phyloP scores from a whole-genome alignment of 1,140 invertebrate genomes.

The roundworm (Caenorhabditis elegans) region WBcel235 BX284606.5:10650501-10651000 shows the following conservation, averaged over 20 bases:
- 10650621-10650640: too few relatives aligned
- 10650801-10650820: conserved; percentile 1
- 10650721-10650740: too few relatives aligned
- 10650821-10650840: not conserved
- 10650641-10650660: too few relatives aligned
- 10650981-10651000: not conserved
- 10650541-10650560: too few relatives aligned
- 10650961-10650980: not conserved
- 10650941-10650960: not conserved
- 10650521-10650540: too few relatives aligned
- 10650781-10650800: not conserved
- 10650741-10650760: not conserved
- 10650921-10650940: not conserved
- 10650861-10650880: not conserved
- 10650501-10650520: too few relatives aligned
- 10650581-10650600: too few relatives aligned
- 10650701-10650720: too few relatives aligned
- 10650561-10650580: too few relatives aligned
- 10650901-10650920: not conserved
- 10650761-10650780: not conserved
- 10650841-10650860: not conserved
- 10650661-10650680: too few relatives aligned
- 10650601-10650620: too few relatives aligned
- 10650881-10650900: not conserved
- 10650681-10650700: too few relatives aligned